Percentiles rank a stretch among this genome's conserved stretches.
Conservation (phyloP, 1,140 invertebrate genomes). For the Conus ventricosus region DNA sequence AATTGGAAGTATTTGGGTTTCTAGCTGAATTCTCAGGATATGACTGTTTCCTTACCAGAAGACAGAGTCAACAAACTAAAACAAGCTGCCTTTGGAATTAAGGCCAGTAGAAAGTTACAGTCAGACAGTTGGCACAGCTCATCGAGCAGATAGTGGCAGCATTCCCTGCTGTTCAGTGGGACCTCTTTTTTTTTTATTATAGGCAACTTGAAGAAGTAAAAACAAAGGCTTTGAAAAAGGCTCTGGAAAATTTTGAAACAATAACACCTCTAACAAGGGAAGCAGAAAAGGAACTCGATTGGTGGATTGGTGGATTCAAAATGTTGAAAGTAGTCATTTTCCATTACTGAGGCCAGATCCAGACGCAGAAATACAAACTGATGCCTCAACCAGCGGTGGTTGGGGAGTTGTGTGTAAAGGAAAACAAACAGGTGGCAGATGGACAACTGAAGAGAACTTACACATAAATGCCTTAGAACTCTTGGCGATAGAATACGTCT, state of each 20-base stretch:
- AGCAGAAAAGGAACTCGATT: background rate
- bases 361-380: background rate
- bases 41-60: background rate
- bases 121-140: constrained; percentile 1
- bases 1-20: constrained; percentile 5
- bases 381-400: background rate
- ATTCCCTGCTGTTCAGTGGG: background rate
- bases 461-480: constrained; percentile 24
- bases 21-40: background rate
- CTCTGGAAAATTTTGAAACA: background rate
- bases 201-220: background rate
- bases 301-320: background rate
- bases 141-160: background rate
- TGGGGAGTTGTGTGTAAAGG: background rate
- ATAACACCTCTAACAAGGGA: background rate
- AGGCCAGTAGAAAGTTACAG: background rate
- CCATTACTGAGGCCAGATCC: background rate
- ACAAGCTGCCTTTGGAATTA: background rate
- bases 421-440: background rate
- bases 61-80: background rate
- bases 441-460: background rate
- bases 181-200: background rate
- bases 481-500: background rate
- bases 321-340: background rate
- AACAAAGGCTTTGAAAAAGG: background rate